Conservation (phyloP, 2,113 vertebrate genomes). For the Theristicus caerulescens region DNA sequence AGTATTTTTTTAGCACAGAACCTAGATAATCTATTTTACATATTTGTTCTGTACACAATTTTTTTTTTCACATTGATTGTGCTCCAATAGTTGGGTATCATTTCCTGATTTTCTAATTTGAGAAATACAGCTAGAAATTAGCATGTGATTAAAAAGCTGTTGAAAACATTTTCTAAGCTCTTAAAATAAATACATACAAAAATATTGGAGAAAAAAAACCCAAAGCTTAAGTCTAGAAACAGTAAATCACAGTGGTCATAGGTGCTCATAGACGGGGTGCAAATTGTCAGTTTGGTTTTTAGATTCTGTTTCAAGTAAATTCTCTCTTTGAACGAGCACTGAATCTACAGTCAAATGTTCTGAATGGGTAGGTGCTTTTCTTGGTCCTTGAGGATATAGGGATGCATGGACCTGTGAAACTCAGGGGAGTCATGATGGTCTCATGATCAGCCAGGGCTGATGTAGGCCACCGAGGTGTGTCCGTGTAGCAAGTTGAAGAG, state of each 20-base stretch:
- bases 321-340: neutral
- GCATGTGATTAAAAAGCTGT: conserved; percentile 12
- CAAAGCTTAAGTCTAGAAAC: neutral
- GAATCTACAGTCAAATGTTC: neutral
- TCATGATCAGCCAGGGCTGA: neutral
- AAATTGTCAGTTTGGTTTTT: neutral
- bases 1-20: neutral
- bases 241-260: neutral
- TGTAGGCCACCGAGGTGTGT: neutral
- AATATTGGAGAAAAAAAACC: neutral
- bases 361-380: neutral
- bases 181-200: neutral
- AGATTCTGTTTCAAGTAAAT: neutral
- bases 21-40: neutral
- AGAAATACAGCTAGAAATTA: conserved; percentile 29
- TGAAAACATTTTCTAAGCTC: neutral
- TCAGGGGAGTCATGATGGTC: neutral
- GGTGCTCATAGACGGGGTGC: neutral
- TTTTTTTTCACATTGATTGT: neutral
- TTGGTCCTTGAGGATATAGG: neutral
- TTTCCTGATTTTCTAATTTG: conserved; percentile 16
- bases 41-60: neutral
- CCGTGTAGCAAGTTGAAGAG: neutral
- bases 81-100: neutral
- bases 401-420: neutral